Base-by-base conservation (phyloP, 2,113 vertebrate genomes). In the Clupea harengus region DNA sequence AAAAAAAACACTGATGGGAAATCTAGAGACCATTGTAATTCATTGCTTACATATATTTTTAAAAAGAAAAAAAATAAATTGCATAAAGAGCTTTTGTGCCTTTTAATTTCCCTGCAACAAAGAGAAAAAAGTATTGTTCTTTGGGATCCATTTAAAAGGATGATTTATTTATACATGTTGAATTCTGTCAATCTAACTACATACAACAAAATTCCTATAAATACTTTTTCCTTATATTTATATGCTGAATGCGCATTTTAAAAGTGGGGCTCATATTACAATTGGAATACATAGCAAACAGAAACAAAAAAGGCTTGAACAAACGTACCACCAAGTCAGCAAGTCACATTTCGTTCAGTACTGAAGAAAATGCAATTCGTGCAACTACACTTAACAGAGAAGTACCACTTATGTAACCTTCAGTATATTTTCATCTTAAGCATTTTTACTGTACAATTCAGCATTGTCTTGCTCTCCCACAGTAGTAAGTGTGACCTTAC, bases 191-290 rank as follows among this genome's bases (percentile, higher is more conserved):
- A 93, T 94, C 93, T 94, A 94, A 83, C 85, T 90, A 90, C 94
- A 94, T 75, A 94, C 93, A 92, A 93, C 92, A 94, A 92, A 94
- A 94, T 90, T 94, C 90, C 94, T 95, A 95, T 95, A 95, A 95
- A 96, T 96, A 95, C 92, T 92, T 94, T 96, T 94, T 94, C 93
- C 95, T 95, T 95, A 93, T 97, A 96, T 95, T 95, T 96, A 96
- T 91, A 92, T 95, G 94, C 96, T 95, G 93, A 95, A 96, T 94
- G 96, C 96, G 96, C 96, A 92, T 96, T 95, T 90, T 91, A 39
- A 94, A 89, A 90, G 92, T 92, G 93, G 94, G 91, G 94, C 92
- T 89, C 90, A 89, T 88, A 92, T 94, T 93, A 96, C 94, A 94
- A 93, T 94, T 91, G 95, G 90, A 93, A 96, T 94, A 93, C 93